Evolutionary conservation across 2,888 invertebrate species (phyloP), one percentile per base, ranked within the genome.

Genomic region (Morpho achilles): DNA sequence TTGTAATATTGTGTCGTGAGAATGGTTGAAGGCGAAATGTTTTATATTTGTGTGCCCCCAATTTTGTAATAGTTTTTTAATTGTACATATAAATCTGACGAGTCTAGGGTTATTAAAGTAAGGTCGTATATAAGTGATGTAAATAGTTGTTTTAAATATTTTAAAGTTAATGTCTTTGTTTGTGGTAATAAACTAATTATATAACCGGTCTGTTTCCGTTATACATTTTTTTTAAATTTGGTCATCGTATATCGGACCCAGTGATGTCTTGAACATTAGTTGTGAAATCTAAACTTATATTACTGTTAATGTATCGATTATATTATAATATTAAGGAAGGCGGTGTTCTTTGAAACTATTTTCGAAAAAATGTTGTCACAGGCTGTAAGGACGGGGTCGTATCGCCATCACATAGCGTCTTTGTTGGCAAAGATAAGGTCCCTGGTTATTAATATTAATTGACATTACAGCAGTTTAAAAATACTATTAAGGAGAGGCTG

Each of bases 1-100:
- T 49, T 55, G 53, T 50, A 47, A 54, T 54, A 50, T 50, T 57
- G 57, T 58, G 53, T 57, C 65, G 63, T 65, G 65, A 58, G 65
- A 65, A 63, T 57, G 39, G 22, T 41, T 49, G 56, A 61, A 56
- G 59, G 60, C 60, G 43, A 56, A 56, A 49, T 57, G 9, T 56
- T 60, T 53, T 59, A 53, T 56, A 42, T 46, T n/a, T 55, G 43
- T 16, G 48, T 51, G 46, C 44, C 42, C 32, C 58, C 44, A 50
- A 61, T 63, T 63, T 56, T 45, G 61, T 59, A 61, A 63, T 57
- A 49, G 54, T 47, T 57, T 56, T 53, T 56, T 59, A 59, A 57
- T 57, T 57, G 54, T 54, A 60, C 53, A 50, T 51, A 54, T 54
- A 61, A 59, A 53, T 61, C 53, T 48, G 53, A 58, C 53, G 53